These are phyloP conservation scores for Anolis sagrei DNA, from an alignment of 2,113 vertebrate species.

Conservation along the genomic window DNA sequence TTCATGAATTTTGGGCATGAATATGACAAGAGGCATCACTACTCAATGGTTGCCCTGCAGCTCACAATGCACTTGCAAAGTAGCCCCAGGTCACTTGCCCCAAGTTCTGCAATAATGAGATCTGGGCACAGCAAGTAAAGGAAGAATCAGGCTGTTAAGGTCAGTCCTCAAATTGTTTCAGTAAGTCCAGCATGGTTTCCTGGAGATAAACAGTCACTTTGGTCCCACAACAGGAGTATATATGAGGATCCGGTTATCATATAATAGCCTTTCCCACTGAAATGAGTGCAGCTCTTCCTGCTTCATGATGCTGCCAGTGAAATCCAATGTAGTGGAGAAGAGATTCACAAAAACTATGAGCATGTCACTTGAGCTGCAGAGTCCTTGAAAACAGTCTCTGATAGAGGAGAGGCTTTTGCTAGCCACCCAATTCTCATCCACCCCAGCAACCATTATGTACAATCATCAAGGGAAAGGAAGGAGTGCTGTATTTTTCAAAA, in stretches of 20 bases:
- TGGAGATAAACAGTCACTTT: background rate
- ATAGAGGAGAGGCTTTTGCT: constrained; percentile 49
- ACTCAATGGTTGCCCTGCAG: background rate
- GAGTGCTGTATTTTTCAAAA: constrained; percentile 36
- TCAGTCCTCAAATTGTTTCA: background rate
- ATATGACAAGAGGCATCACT: background rate
- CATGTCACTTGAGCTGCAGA: constrained; percentile 37
- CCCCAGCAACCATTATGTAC: background rate
- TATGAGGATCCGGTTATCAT: background rate
- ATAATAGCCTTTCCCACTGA: constrained; percentile 2
- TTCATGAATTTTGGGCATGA: background rate
- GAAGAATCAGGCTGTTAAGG: background rate
- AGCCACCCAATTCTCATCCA: constrained; percentile 37
- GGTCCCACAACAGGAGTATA: background rate
- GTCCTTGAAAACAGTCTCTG: constrained; percentile 24
- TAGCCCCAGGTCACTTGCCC: background rate
- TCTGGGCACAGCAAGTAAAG: background rate
- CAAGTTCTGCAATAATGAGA: background rate
- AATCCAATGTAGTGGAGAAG: constrained; percentile 51
- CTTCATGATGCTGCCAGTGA: constrained; percentile 26
- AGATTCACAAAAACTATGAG: constrained; percentile 6
- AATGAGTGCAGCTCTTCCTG: constrained; percentile 37
- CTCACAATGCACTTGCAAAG: constrained; percentile 1
- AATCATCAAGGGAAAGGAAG: constrained; percentile 25
- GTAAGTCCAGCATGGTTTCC: background rate